Base-by-base conservation (phyloP, 2,888 invertebrate species). In the Volucella inanis region DNA sequence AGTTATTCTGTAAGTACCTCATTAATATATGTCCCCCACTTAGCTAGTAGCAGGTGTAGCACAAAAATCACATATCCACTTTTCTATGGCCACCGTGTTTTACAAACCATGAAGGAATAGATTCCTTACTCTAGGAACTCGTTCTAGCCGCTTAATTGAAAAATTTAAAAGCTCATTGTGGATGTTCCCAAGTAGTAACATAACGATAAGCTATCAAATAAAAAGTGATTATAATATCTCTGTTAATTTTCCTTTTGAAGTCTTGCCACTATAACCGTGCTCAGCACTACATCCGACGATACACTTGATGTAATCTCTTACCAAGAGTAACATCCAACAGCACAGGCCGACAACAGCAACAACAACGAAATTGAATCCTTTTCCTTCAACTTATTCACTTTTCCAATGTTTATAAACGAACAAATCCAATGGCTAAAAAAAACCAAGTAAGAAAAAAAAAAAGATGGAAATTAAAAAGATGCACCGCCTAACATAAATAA, bases 401-500 rank as follows among this genome's bases (percentile, higher is more conserved):
- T 72, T 57, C 31, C 76, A 62, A 45, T 81, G 76, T 81, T 76
- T 85, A 85, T 81, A 85, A 81, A 72, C 47, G 71, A 57, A 72
- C 50, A 76, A 61, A 71, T 50, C 57, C 11, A 55, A 62, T 65
- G 47, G 31, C 31, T 41, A 57, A 71, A 80, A n/a, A 57, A 45
- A 76, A 75, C 65, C 52, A n/a, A 68, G 31, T 31, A 31, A 31
- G 31, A 22, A 67, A 67, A 62, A 75, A 80, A 67, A 54, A 65
- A 76, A n/a, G n/a, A 22, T 61, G 55, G 67, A 85, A 85, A 85
- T 85, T 85, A 85, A 85, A 85, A 85, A 85, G 85, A 85, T 85
- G 76, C 85, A 85, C 85, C 85, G 85, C 81, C 85, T 81, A 68
- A 85, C 85, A 85, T 85, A 85, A 85, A 85, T 85, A 85, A 85